These are phyloP conservation scores for Drosophila anomalata DNA, from an alignment of 2,888 invertebrate species.

Conservation along the genomic window DNA sequence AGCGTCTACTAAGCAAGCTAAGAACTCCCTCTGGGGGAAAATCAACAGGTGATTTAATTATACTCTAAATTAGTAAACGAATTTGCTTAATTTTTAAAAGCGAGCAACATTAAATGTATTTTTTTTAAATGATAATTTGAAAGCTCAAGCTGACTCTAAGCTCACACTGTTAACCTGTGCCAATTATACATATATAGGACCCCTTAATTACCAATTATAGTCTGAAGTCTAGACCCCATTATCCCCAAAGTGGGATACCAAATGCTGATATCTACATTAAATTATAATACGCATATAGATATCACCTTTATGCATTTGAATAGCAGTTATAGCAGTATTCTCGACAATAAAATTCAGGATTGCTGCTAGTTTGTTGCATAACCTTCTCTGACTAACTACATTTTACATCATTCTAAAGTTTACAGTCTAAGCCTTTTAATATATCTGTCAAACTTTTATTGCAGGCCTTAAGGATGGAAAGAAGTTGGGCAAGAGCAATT, in stretches of 20 bases:
- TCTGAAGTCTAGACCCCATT: not conserved
- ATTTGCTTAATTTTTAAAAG: not conserved
- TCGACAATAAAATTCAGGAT: not conserved
- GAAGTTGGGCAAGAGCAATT: constrained; percentile 54
- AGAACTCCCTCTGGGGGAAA: constrained; percentile 15
- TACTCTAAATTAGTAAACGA: not conserved
- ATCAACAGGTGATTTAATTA: constrained; percentile 22
- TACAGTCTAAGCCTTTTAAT: not conserved
- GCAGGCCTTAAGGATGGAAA: constrained; percentile 55
- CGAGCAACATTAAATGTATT: not conserved
- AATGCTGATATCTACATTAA: not conserved
- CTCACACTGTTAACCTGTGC: not conserved
- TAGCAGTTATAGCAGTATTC: not conserved
- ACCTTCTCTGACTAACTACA: not conserved
- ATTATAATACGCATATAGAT: not conserved
- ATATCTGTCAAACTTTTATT: constrained; percentile 22
- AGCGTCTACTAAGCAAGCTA: constrained; percentile 47
- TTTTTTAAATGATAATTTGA: not conserved
- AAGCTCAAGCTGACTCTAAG: no score
- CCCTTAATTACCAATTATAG: not conserved
- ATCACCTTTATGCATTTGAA: not conserved
- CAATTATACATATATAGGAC: not conserved
- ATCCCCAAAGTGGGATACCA: not conserved
- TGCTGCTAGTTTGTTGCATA: not conserved
- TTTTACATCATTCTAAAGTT: not conserved